Conservation (phyloP, 2,113 vertebrate genomes). For the Bothrops jararaca region DNA sequence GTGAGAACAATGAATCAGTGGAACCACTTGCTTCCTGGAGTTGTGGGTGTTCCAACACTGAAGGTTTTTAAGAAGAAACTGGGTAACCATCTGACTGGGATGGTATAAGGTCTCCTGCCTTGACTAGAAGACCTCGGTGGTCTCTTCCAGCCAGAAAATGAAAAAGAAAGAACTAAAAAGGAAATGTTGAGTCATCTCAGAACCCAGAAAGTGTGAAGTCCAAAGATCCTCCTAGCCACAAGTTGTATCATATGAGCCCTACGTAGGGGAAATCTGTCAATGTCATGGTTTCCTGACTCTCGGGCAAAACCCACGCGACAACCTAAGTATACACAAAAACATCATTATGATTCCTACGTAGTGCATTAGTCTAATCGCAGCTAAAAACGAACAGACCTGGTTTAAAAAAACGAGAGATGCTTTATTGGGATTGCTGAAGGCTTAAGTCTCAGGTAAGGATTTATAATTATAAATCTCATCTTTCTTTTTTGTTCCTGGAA, state of each 20-base stretch:
- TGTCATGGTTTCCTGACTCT: constrained; percentile 50
- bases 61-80: too few species aligned
- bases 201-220: not conserved
- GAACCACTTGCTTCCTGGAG: too few species aligned
- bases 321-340: not conserved
- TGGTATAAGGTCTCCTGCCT: not conserved
- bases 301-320: fast-evolving
- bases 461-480: fast-evolving
- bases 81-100: too few species aligned
- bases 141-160: not conserved
- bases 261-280: constrained; percentile 30
- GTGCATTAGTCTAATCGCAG: fast-evolving
- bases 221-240: constrained; percentile 31
- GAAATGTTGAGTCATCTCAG: fast-evolving
- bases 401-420: not conserved
- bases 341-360: not conserved
- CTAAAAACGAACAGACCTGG: not conserved
- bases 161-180: not conserved
- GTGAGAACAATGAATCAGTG: too few species aligned
- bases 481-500: not conserved
- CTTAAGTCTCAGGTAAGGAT: constrained; percentile 45
- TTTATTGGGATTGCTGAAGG: fast-evolving
- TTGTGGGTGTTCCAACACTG: too few species aligned
- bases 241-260: constrained; percentile 33
- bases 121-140: not conserved